phyloP scores from a whole-genome alignment of 2,888 invertebrate genomes.

The Phrixothrix hirtus region DNA sequence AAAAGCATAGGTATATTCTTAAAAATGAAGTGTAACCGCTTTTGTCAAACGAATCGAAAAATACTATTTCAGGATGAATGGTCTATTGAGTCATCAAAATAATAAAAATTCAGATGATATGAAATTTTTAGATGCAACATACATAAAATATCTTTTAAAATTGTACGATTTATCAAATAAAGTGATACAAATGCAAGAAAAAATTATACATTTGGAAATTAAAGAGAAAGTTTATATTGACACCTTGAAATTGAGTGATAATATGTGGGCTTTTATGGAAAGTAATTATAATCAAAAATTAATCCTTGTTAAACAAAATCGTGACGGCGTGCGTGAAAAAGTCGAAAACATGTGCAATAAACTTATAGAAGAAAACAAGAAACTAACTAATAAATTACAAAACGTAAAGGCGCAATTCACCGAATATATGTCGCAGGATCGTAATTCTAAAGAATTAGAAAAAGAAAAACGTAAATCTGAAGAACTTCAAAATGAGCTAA shows the following conservation, averaged over 20 bases:
- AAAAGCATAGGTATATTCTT: too few relatives aligned
- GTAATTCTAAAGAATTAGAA: constrained; percentile 39
- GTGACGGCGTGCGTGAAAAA: constrained; percentile 5
- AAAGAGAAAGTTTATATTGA: constrained; percentile 71
- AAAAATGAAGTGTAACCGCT: too few relatives aligned
- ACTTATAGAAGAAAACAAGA: constrained; percentile 45
- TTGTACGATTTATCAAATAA: constrained; percentile 59
- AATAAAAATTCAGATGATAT: neutral
- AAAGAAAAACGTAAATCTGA: constrained; percentile 40
- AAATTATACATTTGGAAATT: constrained; percentile 66
- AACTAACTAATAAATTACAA: constrained; percentile 47
- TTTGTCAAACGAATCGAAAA: too few relatives aligned
- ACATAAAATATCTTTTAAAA: constrained; percentile 56
- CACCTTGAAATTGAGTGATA: constrained; percentile 72
- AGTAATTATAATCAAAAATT: constrained; percentile 9
- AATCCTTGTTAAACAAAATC: constrained; percentile 7
- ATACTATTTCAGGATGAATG: neutral
- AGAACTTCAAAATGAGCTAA: constrained; percentile 46
- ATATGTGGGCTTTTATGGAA: constrained; percentile 41
- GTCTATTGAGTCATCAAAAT: neutral
- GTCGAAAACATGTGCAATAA: constrained; percentile 40
- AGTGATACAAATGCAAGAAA: constrained; percentile 64
- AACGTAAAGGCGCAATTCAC: constrained; percentile 49
- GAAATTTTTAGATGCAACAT: constrained; percentile 41
- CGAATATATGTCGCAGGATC: constrained; percentile 50